Conservation (phyloP, 2,797 vertebrate genomes). For the Enteromius anoplus region DNA sequence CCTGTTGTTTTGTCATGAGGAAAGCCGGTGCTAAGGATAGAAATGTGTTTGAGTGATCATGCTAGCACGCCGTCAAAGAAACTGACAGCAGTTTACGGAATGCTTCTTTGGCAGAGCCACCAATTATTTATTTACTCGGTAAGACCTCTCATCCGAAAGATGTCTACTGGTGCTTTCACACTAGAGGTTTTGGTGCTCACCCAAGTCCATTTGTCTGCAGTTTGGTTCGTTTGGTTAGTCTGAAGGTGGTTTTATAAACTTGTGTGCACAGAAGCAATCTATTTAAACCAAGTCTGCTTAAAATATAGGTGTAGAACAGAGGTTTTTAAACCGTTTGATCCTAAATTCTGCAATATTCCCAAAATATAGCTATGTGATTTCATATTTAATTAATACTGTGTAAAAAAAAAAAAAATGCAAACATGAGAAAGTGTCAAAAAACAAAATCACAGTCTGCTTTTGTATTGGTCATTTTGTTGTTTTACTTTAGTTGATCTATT, state of each 20-base stretch:
- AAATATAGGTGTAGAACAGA: background rate
- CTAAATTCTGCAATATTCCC: background rate
- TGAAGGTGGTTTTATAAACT: conserved; percentile 31
- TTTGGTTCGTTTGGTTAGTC: conserved; percentile 14
- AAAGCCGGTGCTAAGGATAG: conserved; percentile 33
- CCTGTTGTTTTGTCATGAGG: conserved; percentile 26
- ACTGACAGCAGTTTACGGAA: conserved; percentile 60
- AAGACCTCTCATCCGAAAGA: conserved; percentile 48
- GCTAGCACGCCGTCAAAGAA: conserved; percentile 35
- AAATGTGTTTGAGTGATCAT: conserved; percentile 51
- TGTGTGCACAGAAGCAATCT: conserved; percentile 8
- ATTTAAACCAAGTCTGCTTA: background rate
- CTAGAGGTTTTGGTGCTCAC: conserved; percentile 23
- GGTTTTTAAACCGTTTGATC: background rate
- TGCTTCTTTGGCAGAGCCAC: conserved; percentile 51
- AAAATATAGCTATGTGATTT: background rate
- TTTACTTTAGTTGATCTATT: background rate
- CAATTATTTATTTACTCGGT: conserved; percentile 60
- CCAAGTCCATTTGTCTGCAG: conserved; percentile 27
- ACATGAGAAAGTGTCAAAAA: background rate
- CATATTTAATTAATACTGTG: background rate
- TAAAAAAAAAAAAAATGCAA: background rate
- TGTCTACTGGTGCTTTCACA: conserved; percentile 41
- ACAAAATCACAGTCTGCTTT: background rate
- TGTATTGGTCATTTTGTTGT: background rate